These are phyloP conservation scores for Thalassaphorura encarpata DNA, from an alignment of 1,140 invertebrate species.

Conservation along the genomic window DNA sequence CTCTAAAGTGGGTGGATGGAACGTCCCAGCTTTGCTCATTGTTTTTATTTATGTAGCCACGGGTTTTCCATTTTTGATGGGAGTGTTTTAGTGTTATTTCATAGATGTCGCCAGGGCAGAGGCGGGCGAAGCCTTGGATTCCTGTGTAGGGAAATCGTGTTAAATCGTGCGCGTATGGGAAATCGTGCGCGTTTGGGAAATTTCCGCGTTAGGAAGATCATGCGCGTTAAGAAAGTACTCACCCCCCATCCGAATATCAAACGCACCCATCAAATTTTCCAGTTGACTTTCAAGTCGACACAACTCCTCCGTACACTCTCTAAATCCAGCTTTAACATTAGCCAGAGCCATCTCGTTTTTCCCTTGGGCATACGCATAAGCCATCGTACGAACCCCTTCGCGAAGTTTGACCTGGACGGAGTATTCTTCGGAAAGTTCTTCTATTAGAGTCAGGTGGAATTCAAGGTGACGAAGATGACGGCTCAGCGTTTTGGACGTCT, in stretches of 20 bases:
- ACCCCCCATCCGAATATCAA: slow-evolving; percentile 49
- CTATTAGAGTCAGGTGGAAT: slow-evolving; percentile 44
- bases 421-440: slow-evolving; percentile 46
- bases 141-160: background rate
- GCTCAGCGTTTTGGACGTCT: background rate
- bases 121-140: slow-evolving; percentile 50
- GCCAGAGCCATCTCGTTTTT: slow-evolving; percentile 42
- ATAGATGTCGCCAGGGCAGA: slow-evolving; percentile 53
- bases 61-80: slow-evolving; percentile 51
- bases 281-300: slow-evolving; percentile 46
- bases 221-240: slow-evolving; percentile 15
- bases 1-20: slow-evolving; percentile 42
- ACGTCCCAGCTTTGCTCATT: slow-evolving; percentile 48
- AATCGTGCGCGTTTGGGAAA: background rate
- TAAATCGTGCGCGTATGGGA: no score
- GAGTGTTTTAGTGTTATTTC: slow-evolving; percentile 52
- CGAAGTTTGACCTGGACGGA: slow-evolving; percentile 42
- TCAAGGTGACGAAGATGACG: slow-evolving; percentile 41
- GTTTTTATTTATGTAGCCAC: slow-evolving; percentile 46
- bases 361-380: slow-evolving; percentile 44
- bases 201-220: background rate
- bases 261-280: slow-evolving; percentile 45
- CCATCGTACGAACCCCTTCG: slow-evolving; percentile 45
- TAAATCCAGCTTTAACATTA: slow-evolving; percentile 45
- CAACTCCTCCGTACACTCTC: slow-evolving; percentile 46